Evolutionary conservation across 2,113 vertebrate genomes (phyloP), one percentile per base, ranked within the genome.

Genomic region (Hirundichthys speculiger): DNA sequence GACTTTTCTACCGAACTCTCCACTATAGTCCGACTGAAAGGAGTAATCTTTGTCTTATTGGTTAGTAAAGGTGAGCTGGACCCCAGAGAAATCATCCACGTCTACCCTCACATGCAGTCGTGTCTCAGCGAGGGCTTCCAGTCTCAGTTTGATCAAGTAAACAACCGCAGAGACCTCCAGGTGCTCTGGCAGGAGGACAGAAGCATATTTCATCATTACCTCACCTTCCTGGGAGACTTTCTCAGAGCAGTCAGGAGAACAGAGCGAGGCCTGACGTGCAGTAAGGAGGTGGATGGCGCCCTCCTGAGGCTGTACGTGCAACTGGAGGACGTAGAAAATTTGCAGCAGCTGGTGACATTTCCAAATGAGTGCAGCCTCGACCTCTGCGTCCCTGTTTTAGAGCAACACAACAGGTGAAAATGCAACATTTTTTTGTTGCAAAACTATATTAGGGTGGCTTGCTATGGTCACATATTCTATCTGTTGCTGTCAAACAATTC

Each of bases 81-180:
- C 85, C 91, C 90, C 10, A 85, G 91, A 71, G 90, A 93, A 78
- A 69, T 92, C 69, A 82, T 92, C 25, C 18, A 25, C 19, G 63
- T 91, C 62, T 90, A 86, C 73, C 89, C 87, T 0, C 70, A 74
- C 16, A 53, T 86, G 45, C 34, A 43, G 40, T 1, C 19, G 1
- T 42, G 59, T 38, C 45, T 88, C 67, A 21, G 60, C 20, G 63
- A 56, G 1, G 69, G 72, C 61, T 88, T 88, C 52, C 55, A 77
- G 46, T 56, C 86, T 43, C 80, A 58, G 67, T 53, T 68, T 43
- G 64, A 80, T 43, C 48, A 64, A 30, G 46, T 19, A 13, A 80
- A 69, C 72, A 83, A 72, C 45, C 24, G 30, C 68, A 81, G 66
- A 46, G 84, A 83, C 49, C 86, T 92, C 10, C 27, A 55, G 57